Evolutionary conservation across 2,113 vertebrate genomes (phyloP).

Genomic region (Pycnonotus jocosus): DNA sequence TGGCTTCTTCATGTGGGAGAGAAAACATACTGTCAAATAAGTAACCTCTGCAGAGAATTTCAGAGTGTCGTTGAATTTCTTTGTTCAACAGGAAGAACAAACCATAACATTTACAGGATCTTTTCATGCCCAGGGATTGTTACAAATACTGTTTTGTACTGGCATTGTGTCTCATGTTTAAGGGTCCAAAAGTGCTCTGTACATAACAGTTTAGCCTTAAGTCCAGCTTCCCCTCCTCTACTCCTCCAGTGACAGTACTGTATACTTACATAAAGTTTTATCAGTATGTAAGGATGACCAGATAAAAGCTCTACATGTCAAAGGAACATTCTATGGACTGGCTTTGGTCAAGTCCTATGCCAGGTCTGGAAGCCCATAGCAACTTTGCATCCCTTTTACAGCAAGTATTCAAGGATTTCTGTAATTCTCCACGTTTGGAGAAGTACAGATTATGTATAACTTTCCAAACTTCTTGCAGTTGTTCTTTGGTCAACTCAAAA

Average conservation of each 20-base stretch:
- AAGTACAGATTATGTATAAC: background rate
- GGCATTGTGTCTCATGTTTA: background rate
- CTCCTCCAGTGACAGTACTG: background rate
- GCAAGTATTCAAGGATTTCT: background rate
- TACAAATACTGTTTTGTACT: background rate
- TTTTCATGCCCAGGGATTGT: background rate
- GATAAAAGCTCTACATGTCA: background rate
- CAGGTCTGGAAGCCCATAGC: background rate
- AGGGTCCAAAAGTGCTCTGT: background rate
- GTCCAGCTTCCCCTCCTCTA: background rate
- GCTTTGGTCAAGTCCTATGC: background rate
- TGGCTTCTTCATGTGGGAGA: background rate
- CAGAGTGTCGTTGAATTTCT: background rate
- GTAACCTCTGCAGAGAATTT: background rate
- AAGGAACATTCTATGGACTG: background rate
- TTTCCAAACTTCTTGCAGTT: background rate
- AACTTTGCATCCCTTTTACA: background rate
- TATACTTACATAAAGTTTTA: background rate
- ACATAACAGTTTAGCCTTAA: background rate
- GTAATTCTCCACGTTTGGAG: background rate
- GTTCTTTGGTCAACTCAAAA: constrained; percentile 9
- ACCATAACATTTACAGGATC: background rate
- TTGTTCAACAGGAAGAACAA: background rate
- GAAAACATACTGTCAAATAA: background rate
- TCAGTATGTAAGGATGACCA: background rate